Base-by-base conservation (phyloP, 2,797 vertebrate species). In the Sparidentex hasta region DNA sequence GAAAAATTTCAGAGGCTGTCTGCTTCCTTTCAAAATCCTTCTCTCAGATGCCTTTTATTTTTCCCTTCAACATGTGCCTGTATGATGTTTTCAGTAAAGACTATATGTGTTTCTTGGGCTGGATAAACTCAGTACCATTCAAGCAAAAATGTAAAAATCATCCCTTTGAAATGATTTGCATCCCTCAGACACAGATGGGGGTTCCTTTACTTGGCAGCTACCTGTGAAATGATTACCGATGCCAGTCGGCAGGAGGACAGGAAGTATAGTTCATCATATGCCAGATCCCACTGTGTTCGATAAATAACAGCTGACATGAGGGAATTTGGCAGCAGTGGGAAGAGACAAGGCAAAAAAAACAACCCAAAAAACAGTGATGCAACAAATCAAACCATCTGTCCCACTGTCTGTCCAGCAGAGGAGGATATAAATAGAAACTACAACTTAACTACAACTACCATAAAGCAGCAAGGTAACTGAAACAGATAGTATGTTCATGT, bases 301-400 rank as follows among this genome's bases (percentile, higher is more conserved):
- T 75, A 75, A 82, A 81, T 52, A 84, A 70, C 83, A 81, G 82
- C 74, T 87, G 82, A 88, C 65, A 2, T 50, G 63, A 83, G 76
- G 43, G 44, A 85, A 71, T 75, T 57, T 73, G 86, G 76, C 71
- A 64, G 63, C 63, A 63, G 38, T 11, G 18, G 46, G 16, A 47
- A 25, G 3, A 7, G 12, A 47, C 38, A 4, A 52, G 11, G 61
- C 56, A 52, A 27, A 7, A 58, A 52, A 61, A 54, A 44, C 74
- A 43, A 11, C 3, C 29, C 29, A 33, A 44, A 44, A 44, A 57
- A 57, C 46, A 41, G 1, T 89, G 91, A 93, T 51, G 81, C 80
- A 92, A 90, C 71, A 56, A 79, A 81, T 63, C 33, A 57, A 86
- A 87, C 91, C 90, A 90, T 92, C 92, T 90, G 88, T 78, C 82